These are phyloP conservation scores for Embiotoca jacksoni DNA, from an alignment of 2,113 vertebrate genomes.

Conservation along the genomic window DNA sequence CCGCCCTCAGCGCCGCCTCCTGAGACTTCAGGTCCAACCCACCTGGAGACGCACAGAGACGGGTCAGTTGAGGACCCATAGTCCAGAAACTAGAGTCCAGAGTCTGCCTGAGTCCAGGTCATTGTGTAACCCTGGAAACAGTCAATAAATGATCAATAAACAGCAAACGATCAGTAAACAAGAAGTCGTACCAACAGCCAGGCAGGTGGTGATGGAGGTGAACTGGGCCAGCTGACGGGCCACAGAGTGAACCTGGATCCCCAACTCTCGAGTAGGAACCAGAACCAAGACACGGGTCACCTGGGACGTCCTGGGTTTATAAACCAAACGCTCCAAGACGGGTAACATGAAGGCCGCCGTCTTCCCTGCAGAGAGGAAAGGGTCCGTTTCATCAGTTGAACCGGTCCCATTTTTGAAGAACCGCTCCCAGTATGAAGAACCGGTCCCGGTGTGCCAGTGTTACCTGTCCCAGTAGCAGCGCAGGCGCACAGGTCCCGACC, in stretches of 20 bases:
- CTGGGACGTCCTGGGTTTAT: slow-evolving; percentile 93
- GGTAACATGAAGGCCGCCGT: slow-evolving; percentile 97
- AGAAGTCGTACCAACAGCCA: slow-evolving; percentile 91
- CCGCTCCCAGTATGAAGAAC: background rate
- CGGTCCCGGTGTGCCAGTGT: background rate
- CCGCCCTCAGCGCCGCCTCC: slow-evolving; percentile 91
- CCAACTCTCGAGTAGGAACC: slow-evolving; percentile 95
- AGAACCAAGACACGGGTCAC: slow-evolving; percentile 93
- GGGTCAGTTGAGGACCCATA: background rate
- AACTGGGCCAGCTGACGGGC: slow-evolving; percentile 94
- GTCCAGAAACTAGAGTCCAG: background rate
- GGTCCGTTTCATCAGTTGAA: too few species aligned
- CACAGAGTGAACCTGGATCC: slow-evolving; percentile 96
- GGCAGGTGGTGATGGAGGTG: slow-evolving; percentile 90
- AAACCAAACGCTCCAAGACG: slow-evolving; percentile 94
- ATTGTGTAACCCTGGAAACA: too few species aligned
- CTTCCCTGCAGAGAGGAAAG: slow-evolving; percentile 86
- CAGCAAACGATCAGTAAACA: too few species aligned
- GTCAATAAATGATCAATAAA: too few species aligned
- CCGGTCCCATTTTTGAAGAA: background rate
- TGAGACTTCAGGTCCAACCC: slow-evolving; percentile 96
- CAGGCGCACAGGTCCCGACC: slow-evolving; percentile 98
- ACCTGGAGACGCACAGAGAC: slow-evolving; percentile 78
- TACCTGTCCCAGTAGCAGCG: slow-evolving; percentile 97
- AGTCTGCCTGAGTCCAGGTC: background rate